Base-by-base conservation (phyloP, 1,140 invertebrate genomes). In the Liolophura sinensis region DNA sequence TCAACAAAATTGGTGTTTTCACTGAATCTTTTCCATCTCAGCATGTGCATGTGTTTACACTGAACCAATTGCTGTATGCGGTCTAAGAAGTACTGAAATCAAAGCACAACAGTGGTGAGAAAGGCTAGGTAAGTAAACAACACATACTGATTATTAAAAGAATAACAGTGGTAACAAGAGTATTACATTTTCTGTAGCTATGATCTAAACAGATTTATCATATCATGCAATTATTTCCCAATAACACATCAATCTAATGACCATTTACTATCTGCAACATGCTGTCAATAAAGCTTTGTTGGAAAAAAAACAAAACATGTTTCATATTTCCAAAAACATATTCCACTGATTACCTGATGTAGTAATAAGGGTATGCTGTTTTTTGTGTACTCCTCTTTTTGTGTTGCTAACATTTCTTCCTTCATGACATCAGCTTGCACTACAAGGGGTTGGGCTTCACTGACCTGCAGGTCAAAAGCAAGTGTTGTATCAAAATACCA, bases 21-120 rank as follows among this genome's bases (percentile, higher is more conserved):
- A 75, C 78, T 81, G 68, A 84, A 84, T 27, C 83, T 72, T 60
- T 79, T 80, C 83, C 83, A 85, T 31, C 83, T 66, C 24, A 85
- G 59, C 70, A 83, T 74, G 59, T 84, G 80, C 24, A 77, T 63
- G 60, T 83, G 79, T 68, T 82, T 84, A 60, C 71, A 73, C 40
- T 84, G 81, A 5, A 84, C 68, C 55, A 81, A 64, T 54, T 81
- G 78, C 22, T 80, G 76, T 14, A 83, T 82, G 46, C 78, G 68
- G n/a, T 80, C 77, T 1, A 71, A 58, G 62, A 80, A 83, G 65
- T 82, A 67, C 81, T 83, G 73, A 51, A 74, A 76, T 56, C 46
- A 49, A 71, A 59, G 14, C 22, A 40, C 31, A 40, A 40, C 31
- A 40, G 31, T 5, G 9, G 9, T 40, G 31, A 40, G 31, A 40